A percentile compares a stretch with the other conserved stretches of the same genome.
Evolutionary conservation across 2,888 invertebrate genomes (phyloP).

Genomic region (Piscicola geometra): DNA sequence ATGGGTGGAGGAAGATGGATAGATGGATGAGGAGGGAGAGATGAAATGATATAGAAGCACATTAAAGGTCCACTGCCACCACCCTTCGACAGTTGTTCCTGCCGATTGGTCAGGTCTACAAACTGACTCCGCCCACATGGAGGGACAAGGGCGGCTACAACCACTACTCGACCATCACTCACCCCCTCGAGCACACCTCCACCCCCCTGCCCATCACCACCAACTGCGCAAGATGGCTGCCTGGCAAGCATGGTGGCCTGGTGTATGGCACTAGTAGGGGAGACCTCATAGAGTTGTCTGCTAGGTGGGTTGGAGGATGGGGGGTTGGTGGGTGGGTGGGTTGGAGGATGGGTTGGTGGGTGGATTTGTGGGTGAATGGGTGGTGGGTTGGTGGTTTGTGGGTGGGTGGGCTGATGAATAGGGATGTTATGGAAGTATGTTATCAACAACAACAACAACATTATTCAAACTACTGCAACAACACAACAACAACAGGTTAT

Average conservation of each 20-base stretch:
- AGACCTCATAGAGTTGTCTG: conserved; percentile 10
- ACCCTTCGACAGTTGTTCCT: not conserved
- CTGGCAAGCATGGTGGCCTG: not conserved
- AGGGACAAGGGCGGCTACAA: conserved; percentile 8
- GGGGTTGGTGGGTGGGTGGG: not conserved
- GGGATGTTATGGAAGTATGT: too few relatives aligned
- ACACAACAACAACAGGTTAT: not conserved
- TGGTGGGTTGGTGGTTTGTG: too few relatives aligned
- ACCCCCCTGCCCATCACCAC: conserved; percentile 5
- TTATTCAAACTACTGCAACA: too few relatives aligned
- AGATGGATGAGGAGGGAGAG: too few relatives aligned
- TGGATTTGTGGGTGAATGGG: too few relatives aligned
- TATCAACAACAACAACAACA: too few relatives aligned
- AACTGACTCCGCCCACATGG: not conserved
- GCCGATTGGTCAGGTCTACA: conserved; percentile 5
- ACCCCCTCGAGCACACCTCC: conserved; percentile 1
- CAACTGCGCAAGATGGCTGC: conserved; percentile 7
- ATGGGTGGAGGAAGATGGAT: too few relatives aligned
- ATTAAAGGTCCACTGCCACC: too few relatives aligned
- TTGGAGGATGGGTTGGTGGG: too few relatives aligned
- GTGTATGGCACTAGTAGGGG: not conserved
- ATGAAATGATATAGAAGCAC: too few relatives aligned
- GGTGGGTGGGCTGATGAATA: too few relatives aligned
- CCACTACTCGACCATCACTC: not conserved
- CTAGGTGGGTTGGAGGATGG: not conserved